Evolutionary conservation across 2,797 vertebrate genomes (phyloP).

Genomic region (Anas bahamensis): DNA sequence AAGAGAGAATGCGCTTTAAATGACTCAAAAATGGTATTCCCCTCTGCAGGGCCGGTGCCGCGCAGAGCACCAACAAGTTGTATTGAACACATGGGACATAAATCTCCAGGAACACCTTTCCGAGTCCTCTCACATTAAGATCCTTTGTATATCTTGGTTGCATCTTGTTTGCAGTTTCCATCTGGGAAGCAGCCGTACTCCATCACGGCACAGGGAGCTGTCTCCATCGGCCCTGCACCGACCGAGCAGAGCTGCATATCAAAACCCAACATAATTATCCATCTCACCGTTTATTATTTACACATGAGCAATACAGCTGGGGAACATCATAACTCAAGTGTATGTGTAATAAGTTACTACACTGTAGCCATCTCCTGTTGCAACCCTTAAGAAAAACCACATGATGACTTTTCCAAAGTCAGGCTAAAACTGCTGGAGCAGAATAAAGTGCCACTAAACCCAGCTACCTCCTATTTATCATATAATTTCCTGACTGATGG

Average conservation of each 20-base stretch:
- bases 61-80: neutral
- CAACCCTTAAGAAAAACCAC: slow-evolving; percentile 78
- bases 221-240: slow-evolving; percentile 23
- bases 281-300: slow-evolving; percentile 77
- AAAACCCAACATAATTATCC: slow-evolving; percentile 73
- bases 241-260: slow-evolving; percentile 46
- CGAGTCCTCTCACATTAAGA: neutral
- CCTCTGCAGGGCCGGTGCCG: neutral
- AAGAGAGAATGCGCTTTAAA: neutral
- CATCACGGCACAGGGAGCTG: slow-evolving; percentile 59
- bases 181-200: slow-evolving; percentile 27
- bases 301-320: slow-evolving; percentile 76
- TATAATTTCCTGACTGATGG: slow-evolving; percentile 85
- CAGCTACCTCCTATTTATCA: slow-evolving; percentile 85
- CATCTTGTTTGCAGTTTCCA: slow-evolving; percentile 48
- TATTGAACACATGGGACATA: neutral
- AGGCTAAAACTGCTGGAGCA: slow-evolving; percentile 83
- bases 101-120: slow-evolving; percentile 9
- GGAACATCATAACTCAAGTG: slow-evolving; percentile 76
- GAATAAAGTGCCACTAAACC: slow-evolving; percentile 83
- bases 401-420: slow-evolving; percentile 82
- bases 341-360: slow-evolving; percentile 71
- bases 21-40: neutral
- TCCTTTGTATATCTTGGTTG: slow-evolving; percentile 3
- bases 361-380: slow-evolving; percentile 73